Evolutionary conservation across 2,888 invertebrate genomes (phyloP), one percentile per base, ranked within the genome.

Genomic region (Tetrapedia diversipes): DNA sequence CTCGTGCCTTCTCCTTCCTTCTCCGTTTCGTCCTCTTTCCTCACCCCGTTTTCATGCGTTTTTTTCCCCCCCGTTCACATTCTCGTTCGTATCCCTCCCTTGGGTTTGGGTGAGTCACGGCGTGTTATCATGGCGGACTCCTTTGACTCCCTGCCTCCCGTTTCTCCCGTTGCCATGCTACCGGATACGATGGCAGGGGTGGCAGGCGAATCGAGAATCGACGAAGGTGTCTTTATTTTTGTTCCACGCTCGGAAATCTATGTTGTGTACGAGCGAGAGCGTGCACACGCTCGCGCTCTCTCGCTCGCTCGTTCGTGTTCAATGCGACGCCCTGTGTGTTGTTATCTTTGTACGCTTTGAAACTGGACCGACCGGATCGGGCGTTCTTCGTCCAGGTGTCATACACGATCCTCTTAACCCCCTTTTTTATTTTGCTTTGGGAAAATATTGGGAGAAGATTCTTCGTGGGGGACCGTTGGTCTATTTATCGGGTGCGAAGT

Each of bases 71-170:
- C 34, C n/a, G n/a, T n/a, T n/a, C n/a, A n/a, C n/a, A n/a, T 11
- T 32, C 14, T 10, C 8, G 7, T 53, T 37, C 37, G 37, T 34
- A 76, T 67, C 72, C 77, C 71, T 75, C 75, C 80, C 77, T 72
- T 53, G 60, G 68, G 74, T 59, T 70, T 19, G 49, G 64, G 70
- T 75, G 79, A 85, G 75, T 83, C 80, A 82, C 72, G 79, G 70
- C n/a, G n/a, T n/a, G 59, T 63, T 73, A 68, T 68, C 82, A 84
- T 82, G 79, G 80, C 80, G 71, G 75, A 70, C 54, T 67, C 67
- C 77, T 80, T 80, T 72, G 61, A 74, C 60, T 75, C 67, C 76
- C 78, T 67, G 66, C 64, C 60, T n/a, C 49, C 68, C 57, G 32
- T 72, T 51, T 70, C 63, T 67, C 59, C 67, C 67, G 77, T 77